Evolutionary conservation across 53 echinoderm and acorn worm genomes (phyloP).

Genomic region (Holothuria scabra): DNA sequence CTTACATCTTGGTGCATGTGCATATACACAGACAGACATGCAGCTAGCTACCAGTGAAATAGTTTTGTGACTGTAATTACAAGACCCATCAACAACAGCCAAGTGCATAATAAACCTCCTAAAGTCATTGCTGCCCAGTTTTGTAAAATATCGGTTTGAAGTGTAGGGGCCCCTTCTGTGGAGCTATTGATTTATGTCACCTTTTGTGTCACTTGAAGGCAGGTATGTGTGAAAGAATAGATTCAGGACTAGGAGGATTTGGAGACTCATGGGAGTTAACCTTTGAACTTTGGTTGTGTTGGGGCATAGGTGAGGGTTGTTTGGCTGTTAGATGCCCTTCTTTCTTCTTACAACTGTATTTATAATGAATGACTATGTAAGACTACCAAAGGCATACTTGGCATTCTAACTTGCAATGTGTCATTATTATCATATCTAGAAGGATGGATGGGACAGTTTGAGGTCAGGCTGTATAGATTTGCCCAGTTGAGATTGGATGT

Average conservation of each 20-base stretch:
- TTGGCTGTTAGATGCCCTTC: not conserved
- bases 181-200: conserved; percentile 33
- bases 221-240: conserved; percentile 37
- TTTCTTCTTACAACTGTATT: not conserved
- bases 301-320: conserved; percentile 42
- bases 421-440: no score
- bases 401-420: no score
- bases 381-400: no score
- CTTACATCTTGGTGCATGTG: no score
- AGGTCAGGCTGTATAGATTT: no score
- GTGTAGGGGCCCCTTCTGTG: conserved; percentile 14
- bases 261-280: conserved; percentile 33
- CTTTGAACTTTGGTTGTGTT: conserved; percentile 33
- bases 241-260: conserved; percentile 12
- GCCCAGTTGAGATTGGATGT: no score
- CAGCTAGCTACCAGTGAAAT: not conserved
- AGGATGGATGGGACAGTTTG: no score
- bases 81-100: conserved; percentile 11
- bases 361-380: no score
- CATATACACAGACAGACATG: no score
- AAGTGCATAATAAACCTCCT: conserved; percentile 22
- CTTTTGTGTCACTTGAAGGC: conserved; percentile 25
- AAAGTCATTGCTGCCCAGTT: conserved; percentile 8
- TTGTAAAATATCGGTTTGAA: not conserved
- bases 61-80: conserved; percentile 38